Evolutionary conservation across 1,140 invertebrate species (phyloP), one percentile per base, ranked within the genome.

Genomic region (Anoplophora glabripennis): DNA sequence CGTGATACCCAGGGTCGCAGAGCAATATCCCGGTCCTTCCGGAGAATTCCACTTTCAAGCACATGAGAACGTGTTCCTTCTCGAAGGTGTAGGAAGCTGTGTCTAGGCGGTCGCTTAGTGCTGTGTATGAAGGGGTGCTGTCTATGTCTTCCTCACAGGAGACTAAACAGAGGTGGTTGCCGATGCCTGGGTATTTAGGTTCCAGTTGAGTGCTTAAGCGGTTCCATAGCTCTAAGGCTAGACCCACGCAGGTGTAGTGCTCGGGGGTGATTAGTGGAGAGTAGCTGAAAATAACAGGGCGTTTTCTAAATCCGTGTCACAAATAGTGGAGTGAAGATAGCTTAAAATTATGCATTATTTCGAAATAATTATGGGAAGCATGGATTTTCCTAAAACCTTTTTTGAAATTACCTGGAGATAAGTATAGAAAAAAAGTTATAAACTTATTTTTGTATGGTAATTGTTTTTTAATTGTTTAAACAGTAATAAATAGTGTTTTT

Each of bases 1-100:
- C 86, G 73, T 96, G 93, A 75, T 95, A 96, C 7, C 93, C 93
- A 0, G 92, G 90, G 78, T 95, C 93, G 12, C 93, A 81, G 3
- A 95, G 80, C 73, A 94, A 76, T 14, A 91, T 78, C 9, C 92
- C 93, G 0, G 75, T 73, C 35, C 93, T 82, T 11, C 84, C 87
- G 15, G 82, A 84, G 35, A 94, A 83, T 52, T 80, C 71, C 46
- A 96, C 81, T 64, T 85, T 86, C 65, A 93, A 77, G 56, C 88
- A 89, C 11, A 93, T 86, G 73, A 94, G 79, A 18, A 93, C 90
- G 73, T 96, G 93, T 75, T 96, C 93, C 77, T 94, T 94, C 69
- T 93, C 90, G 1, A 87, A 81, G 41, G 80, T 83, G 38, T 85
- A 83, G 40, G 79, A 76, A 35, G 84, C 80, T 8, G 82, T 80